Evolutionary conservation across 2,113 vertebrate species (phyloP).

Genomic region (Varanus komodoensis): DNA sequence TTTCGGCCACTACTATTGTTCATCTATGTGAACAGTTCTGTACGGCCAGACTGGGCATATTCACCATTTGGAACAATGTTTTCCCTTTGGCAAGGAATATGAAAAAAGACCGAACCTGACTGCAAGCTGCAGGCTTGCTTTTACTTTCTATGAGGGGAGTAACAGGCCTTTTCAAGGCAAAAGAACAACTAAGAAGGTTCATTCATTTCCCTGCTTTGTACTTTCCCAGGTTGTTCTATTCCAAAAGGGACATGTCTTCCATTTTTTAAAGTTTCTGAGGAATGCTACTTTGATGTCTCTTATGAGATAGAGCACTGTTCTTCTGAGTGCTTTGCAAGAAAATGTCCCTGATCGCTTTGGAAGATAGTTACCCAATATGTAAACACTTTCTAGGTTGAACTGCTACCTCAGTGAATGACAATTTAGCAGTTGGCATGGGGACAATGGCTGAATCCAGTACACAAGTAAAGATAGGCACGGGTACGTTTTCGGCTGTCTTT

Average conservation of each 20-base stretch:
- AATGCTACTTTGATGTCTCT: no score
- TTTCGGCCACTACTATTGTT: conserved; percentile 21
- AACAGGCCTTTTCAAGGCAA: conserved; percentile 57
- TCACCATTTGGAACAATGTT: conserved; percentile 51
- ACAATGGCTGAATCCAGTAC: background rate
- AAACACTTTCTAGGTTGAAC: background rate
- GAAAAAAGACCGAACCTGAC: conserved; percentile 58
- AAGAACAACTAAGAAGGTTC: conserved; percentile 41
- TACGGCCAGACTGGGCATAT: background rate
- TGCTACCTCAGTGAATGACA: background rate
- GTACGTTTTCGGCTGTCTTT: background rate
- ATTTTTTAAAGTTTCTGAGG: background rate
- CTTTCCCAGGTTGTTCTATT: background rate
- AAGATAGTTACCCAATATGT: no score
- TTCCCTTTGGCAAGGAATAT: conserved; percentile 63
- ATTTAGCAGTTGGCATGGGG: background rate
- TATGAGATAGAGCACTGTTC: no score
- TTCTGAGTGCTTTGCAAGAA: background rate
- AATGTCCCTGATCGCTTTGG: no score
- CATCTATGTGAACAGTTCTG: conserved; percentile 21
- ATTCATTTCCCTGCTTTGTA: background rate
- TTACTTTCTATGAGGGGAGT: conserved; percentile 50
- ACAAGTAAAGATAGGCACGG: background rate
- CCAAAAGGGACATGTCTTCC: background rate
- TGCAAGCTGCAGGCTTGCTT: conserved; percentile 46